Conservation (phyloP, 30 jellyfish, hydroid and myxozoan species). For the Aurelia coerulea region DNA sequence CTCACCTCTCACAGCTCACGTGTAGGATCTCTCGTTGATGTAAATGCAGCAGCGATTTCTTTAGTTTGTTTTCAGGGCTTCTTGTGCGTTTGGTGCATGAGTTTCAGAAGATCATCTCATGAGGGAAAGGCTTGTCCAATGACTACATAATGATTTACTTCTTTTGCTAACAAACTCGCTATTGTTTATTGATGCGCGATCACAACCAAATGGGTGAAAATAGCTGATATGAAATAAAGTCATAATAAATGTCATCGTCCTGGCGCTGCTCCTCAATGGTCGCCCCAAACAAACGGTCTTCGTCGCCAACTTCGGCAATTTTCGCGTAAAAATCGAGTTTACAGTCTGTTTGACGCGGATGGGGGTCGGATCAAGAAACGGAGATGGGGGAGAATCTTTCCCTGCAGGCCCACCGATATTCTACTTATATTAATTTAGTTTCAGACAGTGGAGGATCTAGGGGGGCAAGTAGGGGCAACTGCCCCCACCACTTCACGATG, state of each 20-base stretch:
- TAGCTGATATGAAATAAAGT: slow-evolving; percentile 65
- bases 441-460: too few species aligned
- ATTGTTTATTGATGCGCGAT: slow-evolving; percentile 89
- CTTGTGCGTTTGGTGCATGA: background rate
- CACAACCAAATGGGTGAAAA: slow-evolving; percentile 72
- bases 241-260: slow-evolving; percentile 47
- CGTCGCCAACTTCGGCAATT: too few species aligned
- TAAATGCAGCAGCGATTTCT: background rate
- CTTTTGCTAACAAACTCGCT: slow-evolving; percentile 86
- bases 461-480: too few species aligned
- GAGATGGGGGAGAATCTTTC: too few species aligned
- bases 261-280: slow-evolving; percentile 5
- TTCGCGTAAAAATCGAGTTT: too few species aligned
- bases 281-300: too few species aligned
- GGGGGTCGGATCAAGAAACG: too few species aligned
- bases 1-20: slow-evolving; percentile 13
- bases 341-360: too few species aligned
- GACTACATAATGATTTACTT: slow-evolving; percentile 68
- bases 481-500: too few species aligned
- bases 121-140: slow-evolving; percentile 6
- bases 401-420: too few species aligned
- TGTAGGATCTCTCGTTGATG: background rate
- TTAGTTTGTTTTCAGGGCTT: too few species aligned
- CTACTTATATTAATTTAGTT: too few species aligned
- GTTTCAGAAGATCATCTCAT: background rate